Base-by-base conservation (phyloP, 2,888 invertebrate genomes). In the Ernsta delagoae region DNA sequence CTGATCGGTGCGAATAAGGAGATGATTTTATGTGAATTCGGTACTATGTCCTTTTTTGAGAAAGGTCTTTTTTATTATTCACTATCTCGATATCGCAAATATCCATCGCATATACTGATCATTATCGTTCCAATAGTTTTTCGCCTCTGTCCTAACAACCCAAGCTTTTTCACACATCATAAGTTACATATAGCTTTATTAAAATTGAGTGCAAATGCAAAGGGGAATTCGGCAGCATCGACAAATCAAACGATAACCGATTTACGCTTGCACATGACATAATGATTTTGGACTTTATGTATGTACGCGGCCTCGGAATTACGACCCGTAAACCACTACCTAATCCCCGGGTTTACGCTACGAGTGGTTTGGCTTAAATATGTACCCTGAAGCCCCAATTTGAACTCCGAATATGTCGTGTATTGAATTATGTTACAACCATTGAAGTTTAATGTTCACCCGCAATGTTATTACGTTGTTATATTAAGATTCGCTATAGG, bases 221-320 rank as follows among this genome's bases (percentile, higher is more conserved):
- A 36, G 16, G 57, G 48, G 16, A 65, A 16, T 65, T 48, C 57
- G 34, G 56, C 16, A 48, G 57, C 48, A 45, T 31, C 65, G 45
- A 65, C 65, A 57, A 65, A 48, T 65, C 57, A 65, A 57, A 65
- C 48, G 65, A 65, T 65, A 65, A 65, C 57, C 65, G 57, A 65
- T 57, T 65, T 65, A 65, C 65, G 57, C 45, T 65, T 56, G 65
- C 57, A 57, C 24, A 36, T 65, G 65, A 65, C 65, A 65, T 66
- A 66, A 66, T 66, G 59, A 66, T 60, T 66, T 59, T 66, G 66
- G 53, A 66, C 65, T 65, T 65, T 65, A 65, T 65, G 65, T 65
- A 65, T 65, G 65, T 65, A 65, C 57, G 63, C 53, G 65, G 61
- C 34, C 34, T 56, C 57, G 34, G 65, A 57, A 65, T 65, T 57